Evolutionary conservation across 1,140 invertebrate genomes (phyloP), one percentile per base, ranked within the genome.

Genomic region (Probaryconus sp.): DNA sequence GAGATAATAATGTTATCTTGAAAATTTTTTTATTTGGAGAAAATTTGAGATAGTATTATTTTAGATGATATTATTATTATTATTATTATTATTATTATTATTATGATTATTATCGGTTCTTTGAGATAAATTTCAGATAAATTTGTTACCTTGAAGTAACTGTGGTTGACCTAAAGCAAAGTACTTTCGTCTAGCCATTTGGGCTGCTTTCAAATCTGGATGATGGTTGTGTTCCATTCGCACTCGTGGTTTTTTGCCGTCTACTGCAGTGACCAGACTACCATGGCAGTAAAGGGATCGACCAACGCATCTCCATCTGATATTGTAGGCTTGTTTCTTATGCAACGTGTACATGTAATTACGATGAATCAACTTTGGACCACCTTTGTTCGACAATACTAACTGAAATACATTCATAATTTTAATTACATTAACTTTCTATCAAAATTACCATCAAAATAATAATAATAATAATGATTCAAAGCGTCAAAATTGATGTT

Each of bases 321-420:
- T 85, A 6, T 80, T 84, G 1, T 81, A 81, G 0, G 82, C 78
- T 24, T 83, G 79, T 38, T 82, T 81, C 42, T 88, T 88, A 42
- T 88, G 87, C 14, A 88, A 71, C 0, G 87, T 88, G 50, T 89
- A 89, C 86, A 88, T 88, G 18, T 81, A 88, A 13, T 85, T 81
- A 2, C 68, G 72, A 51, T 88, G 81, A 24, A 89, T 88, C n/a
- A 89, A 65, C 68, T 88, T 88, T 38, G 83, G 82, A 0, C 86
- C 86, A 3, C 87, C 86, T 70, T 87, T 88, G 37, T 88, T 88
- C 7, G 87, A 88, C 0, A 84, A 37, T 0, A 87, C 80, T 4
- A 87, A 55, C 82, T 85, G 43, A 7, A 76, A 50, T 30, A 45
- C 2, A 28, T 5, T 40, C 11, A 40, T 3, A 10, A 18, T 18